Base-by-base conservation (phyloP, 2,888 invertebrate genomes). In the Coelopa pilipes region DNA sequence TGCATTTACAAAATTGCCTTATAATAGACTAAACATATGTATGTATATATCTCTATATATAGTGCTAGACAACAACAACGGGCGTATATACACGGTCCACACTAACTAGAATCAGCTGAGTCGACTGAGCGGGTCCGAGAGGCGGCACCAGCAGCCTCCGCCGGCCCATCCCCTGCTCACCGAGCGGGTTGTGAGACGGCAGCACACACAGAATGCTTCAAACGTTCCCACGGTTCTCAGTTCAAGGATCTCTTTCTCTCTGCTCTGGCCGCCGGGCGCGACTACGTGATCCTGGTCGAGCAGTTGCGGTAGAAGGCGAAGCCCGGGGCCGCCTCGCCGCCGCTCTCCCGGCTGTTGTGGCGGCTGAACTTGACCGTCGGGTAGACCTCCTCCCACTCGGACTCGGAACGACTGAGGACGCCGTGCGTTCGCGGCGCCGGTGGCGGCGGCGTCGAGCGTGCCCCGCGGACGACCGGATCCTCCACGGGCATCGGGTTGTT, bases 231-330 rank as follows among this genome's bases (percentile, higher is more conserved):
- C 57, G 24, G 10, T 1, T 15, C 15, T 15, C 5, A 10, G 46
- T 45, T 65, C 34, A 21, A 72, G 19, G 17, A 1, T 24, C 21
- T 59, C 24, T 11, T 10, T 4, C 21, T 59, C 21, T 9, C 19
- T 45, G 24, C 45, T 62, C n/a, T 21, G 34, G 34, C 55, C 12
- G 55, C 55, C 19, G 57, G 21, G 24, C 57, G 12, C 21, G n/a
- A 13, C 72, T 81, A 82, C 34, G 79, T 81, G 53, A 81, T 77
- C 19, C 86, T 79, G 12, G 86, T 87, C 13, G 87, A 81, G 73
- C 86, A 87, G 70, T 83, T 85, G n/a, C 86, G 82, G 76, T 85
- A 86, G 62, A 82, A 85, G 1, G 81, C 75, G 65, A 85, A 86
- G 73, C 78, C 79, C 0, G 65, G 70, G 13, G 70, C 34, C 15